phyloP scores from a whole-genome alignment of 2,113 vertebrate genomes.

The Psittacara wagleri region DNA sequence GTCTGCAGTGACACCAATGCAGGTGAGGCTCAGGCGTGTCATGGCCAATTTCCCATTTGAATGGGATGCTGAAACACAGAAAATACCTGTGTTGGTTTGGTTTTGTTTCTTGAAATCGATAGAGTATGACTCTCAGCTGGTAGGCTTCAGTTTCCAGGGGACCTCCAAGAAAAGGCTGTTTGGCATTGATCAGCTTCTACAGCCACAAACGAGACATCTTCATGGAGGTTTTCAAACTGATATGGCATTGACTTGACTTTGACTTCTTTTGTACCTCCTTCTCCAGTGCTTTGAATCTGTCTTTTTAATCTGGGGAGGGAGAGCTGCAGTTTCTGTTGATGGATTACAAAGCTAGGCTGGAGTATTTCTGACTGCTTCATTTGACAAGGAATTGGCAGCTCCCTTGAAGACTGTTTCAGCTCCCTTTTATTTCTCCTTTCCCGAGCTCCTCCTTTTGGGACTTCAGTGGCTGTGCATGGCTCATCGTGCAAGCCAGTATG shows the following conservation, averaged over 20 bases:
- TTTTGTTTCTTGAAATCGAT: background rate
- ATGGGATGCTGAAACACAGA: background rate
- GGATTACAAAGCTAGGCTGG: background rate
- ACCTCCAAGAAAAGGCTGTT: rapidly evolving
- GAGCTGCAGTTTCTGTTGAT: background rate
- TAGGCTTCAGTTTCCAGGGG: background rate
- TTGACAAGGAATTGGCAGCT: conserved; percentile 18
- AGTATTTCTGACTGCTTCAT: background rate
- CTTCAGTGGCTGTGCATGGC: rapidly evolving
- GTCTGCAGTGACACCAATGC: background rate
- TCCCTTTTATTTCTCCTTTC: background rate
- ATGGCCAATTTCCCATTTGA: rapidly evolving
- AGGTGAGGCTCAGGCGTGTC: rapidly evolving
- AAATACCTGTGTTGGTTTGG: background rate
- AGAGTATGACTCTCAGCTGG: background rate
- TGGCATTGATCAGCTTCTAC: background rate
- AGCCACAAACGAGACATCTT: rapidly evolving
- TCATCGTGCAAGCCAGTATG: background rate
- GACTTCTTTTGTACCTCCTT: background rate
- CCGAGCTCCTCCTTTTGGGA: background rate
- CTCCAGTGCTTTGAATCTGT: background rate
- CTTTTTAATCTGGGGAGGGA: background rate
- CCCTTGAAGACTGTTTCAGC: background rate
- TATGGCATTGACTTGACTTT: background rate
- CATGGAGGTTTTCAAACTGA: background rate